Evolutionary conservation across 2,113 vertebrate species (phyloP).

Genomic region (Myiopsitta monachus): DNA sequence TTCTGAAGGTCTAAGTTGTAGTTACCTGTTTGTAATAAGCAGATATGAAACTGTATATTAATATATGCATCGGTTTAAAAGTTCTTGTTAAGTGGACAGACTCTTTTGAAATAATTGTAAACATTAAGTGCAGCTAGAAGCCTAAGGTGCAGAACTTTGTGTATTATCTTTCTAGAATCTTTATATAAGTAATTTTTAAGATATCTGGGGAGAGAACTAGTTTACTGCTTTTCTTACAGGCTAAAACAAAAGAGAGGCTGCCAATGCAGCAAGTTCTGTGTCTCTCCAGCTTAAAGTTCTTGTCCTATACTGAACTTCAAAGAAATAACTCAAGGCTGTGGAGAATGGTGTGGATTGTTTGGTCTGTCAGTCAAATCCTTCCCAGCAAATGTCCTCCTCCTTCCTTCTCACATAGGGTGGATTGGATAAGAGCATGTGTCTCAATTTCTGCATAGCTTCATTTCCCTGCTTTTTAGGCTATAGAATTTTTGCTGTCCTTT

Average conservation of each 20-base stretch:
- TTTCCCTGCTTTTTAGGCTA: background rate
- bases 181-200: background rate
- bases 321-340: conserved; percentile 14
- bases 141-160: background rate
- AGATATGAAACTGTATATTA: background rate
- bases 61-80: background rate
- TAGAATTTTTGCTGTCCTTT: background rate
- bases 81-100: background rate
- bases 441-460: background rate
- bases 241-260: background rate
- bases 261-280: background rate
- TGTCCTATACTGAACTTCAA: background rate
- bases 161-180: background rate
- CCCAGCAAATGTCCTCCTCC: background rate
- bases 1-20: background rate
- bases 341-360: background rate
- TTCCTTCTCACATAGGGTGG: background rate
- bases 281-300: background rate
- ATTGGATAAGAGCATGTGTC: background rate
- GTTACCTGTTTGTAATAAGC: background rate
- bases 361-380: conserved; percentile 9
- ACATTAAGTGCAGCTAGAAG: background rate
- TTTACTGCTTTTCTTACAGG: background rate
- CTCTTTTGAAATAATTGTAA: background rate
- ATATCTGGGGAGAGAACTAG: background rate